These are phyloP conservation scores for Xanthia icteritia DNA, from an alignment of 2,888 invertebrate genomes.

Conservation along the genomic window DNA sequence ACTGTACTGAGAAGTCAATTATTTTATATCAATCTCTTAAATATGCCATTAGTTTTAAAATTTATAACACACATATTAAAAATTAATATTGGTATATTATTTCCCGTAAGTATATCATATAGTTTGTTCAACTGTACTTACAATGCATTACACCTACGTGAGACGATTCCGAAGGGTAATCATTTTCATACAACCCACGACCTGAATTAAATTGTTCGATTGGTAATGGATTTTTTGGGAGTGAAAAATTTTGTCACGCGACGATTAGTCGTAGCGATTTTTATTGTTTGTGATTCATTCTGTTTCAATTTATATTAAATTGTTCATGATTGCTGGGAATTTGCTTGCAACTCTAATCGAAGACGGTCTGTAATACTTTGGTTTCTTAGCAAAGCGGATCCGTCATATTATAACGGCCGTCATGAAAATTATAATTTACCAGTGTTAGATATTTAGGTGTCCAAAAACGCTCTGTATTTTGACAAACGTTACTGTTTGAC, in stretches of 20 bases:
- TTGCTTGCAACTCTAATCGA: not conserved
- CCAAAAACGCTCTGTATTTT: too few species aligned
- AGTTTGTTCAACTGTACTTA: conserved; percentile 38
- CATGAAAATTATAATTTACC: too few species aligned
- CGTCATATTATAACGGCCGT: too few species aligned
- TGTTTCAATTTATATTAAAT: not conserved
- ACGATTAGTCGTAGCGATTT: not conserved
- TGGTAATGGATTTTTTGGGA: conserved; percentile 3
- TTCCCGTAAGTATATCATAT: not conserved
- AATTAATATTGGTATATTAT: not conserved
- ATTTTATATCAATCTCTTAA: not conserved
- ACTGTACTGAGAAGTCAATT: not conserved
- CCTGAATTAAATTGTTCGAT: conserved; percentile 28
- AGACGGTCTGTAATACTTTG: too few species aligned
- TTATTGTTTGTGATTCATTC: not conserved
- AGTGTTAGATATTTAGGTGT: too few species aligned
- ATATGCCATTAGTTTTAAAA: not conserved
- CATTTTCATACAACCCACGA: conserved; percentile 17
- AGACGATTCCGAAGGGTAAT: conserved; percentile 41
- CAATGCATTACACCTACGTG: conserved; percentile 64
- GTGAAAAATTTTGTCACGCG: conserved; percentile 18
- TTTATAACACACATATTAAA: not conserved
- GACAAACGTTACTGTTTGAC: too few species aligned
- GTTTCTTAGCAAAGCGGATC: too few species aligned
- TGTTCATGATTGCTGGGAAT: not conserved